Conservation (phyloP, 2,113 vertebrate genomes). For the Eulemur rufifrons region DNA sequence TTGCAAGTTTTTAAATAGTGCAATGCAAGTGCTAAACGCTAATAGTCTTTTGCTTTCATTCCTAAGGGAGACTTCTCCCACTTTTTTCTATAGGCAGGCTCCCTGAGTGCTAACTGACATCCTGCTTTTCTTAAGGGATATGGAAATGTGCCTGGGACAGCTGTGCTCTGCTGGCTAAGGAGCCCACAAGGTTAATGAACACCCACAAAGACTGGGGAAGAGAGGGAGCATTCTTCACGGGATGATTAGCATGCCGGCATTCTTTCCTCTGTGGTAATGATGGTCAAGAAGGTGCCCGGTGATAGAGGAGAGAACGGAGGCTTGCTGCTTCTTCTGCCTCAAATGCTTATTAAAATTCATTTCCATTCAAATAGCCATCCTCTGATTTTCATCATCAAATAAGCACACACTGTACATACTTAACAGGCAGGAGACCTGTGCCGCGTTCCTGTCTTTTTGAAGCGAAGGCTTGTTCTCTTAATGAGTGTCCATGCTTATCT, state of each 20-base stretch:
- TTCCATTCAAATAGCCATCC: constrained; percentile 74
- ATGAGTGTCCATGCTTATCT: constrained; percentile 76
- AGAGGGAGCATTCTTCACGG: not conserved
- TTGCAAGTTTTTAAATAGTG: constrained; percentile 41
- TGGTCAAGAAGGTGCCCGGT: constrained; percentile 64
- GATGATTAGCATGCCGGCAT: constrained; percentile 24
- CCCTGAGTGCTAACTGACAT: not conserved
- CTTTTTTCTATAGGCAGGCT: not conserved
- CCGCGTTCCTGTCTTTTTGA: constrained; percentile 71
- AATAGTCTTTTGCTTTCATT: not conserved
- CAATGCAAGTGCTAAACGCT: not conserved
- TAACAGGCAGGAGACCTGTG: constrained; percentile 55
- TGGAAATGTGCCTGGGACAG: constrained; percentile 63
- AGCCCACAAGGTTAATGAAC: constrained; percentile 72
- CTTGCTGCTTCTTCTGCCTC: constrained; percentile 52
- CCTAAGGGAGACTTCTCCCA: not conserved
- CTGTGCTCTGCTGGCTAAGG: constrained; percentile 32
- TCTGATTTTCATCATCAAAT: constrained; percentile 78
- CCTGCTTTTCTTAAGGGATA: constrained; percentile 58
- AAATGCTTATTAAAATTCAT: constrained; percentile 77
- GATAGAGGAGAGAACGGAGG: constrained; percentile 58
- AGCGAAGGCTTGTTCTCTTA: constrained; percentile 77
- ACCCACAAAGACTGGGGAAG: constrained; percentile 59
- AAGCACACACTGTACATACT: constrained; percentile 72
- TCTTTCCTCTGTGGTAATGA: constrained; percentile 61